These are phyloP conservation scores for Oscheius myriophilus DNA, from an alignment of 2,888 invertebrate species.

Conservation along the genomic window DNA sequence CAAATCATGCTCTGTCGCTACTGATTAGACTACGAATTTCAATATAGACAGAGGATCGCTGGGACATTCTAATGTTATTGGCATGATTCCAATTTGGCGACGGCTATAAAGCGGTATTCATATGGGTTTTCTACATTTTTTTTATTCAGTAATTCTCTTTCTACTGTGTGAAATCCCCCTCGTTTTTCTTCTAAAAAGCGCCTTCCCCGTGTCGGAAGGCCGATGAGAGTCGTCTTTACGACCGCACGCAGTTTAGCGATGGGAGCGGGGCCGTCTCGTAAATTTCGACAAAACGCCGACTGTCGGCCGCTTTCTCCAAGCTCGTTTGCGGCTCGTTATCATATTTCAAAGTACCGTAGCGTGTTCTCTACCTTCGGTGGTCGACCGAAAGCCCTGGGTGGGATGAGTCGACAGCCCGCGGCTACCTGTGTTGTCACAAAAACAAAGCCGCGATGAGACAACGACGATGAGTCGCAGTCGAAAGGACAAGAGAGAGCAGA, in stretches of 20 bases:
- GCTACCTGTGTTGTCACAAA: constrained; percentile 3
- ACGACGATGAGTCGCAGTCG: constrained; percentile 7
- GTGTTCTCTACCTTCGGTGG: background rate
- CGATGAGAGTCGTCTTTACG: constrained; percentile 16
- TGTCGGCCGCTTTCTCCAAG: constrained; percentile 1
- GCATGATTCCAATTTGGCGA: too few relatives aligned
- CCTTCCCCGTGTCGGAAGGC: too few relatives aligned
- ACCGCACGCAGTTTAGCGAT: constrained; percentile 23
- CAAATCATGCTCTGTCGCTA: too few relatives aligned
- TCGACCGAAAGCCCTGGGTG: background rate
- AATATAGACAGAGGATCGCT: too few relatives aligned
- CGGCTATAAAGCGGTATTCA: too few relatives aligned
- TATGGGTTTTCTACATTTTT: too few relatives aligned
- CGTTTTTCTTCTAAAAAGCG: too few relatives aligned
- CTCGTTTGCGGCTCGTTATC: constrained; percentile 21
- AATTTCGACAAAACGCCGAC: constrained; percentile 17
- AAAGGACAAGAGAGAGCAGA: constrained; percentile 6
- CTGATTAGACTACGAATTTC: too few relatives aligned
- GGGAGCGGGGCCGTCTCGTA: constrained; percentile 18
- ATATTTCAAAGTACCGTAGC: constrained; percentile 17
- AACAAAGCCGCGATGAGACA: background rate
- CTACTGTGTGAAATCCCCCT: too few relatives aligned
- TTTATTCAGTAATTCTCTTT: too few relatives aligned
- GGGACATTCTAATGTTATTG: too few relatives aligned
- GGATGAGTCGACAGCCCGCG: background rate